Base-by-base conservation (phyloP, 2,888 invertebrate genomes). In the Didymodactylos carnosus region DNA sequence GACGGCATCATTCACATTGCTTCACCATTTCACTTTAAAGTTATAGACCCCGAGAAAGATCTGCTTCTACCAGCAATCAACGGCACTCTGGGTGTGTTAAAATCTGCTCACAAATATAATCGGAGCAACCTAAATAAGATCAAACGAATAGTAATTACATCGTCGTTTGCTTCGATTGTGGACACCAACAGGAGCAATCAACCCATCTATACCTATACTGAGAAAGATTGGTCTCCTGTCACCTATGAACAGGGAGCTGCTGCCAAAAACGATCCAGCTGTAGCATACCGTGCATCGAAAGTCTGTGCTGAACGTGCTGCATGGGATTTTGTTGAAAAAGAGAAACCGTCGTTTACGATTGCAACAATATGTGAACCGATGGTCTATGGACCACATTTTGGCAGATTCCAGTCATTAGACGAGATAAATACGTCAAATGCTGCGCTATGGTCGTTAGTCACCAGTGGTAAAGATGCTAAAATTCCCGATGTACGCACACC, bases 221-320 rank as follows among this genome's bases (percentile, higher is more conserved):
- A 84, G 77, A 82, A 83, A 73, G 82, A 83, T 76, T 84, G 84
- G 84, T 25, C 6, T 43, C 43, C 43, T 19, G 4, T 43, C 4
- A 43, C 43, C 19, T 43, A 43, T 43, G 43, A 43, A 43, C 43
- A 43, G 19, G 43, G 43, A 19, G 14, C 14, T 43, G 43, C 14
- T 10, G 43, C 43, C 4, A 43, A 43, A 43, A 81, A 80, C 69
- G 81, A 84, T 74, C 77, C 79, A 2, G 81, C 77, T 3, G 77
- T 80, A 27, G 62, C 11, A 6, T 84, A 84, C 76, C 79, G 80
- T 39, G 83, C 83, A 77, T 84, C 84, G 76, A 86, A 86, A 78
- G 83, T 84, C 14, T 78, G 85, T 72, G 86, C 86, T 4, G 86
- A 86, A 78, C 83, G 83, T 76, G 84, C 84, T n/a, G 86, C 86